Base-by-base conservation (phyloP, 1,140 invertebrate species). In the Gonatopus flavifemur region DNA sequence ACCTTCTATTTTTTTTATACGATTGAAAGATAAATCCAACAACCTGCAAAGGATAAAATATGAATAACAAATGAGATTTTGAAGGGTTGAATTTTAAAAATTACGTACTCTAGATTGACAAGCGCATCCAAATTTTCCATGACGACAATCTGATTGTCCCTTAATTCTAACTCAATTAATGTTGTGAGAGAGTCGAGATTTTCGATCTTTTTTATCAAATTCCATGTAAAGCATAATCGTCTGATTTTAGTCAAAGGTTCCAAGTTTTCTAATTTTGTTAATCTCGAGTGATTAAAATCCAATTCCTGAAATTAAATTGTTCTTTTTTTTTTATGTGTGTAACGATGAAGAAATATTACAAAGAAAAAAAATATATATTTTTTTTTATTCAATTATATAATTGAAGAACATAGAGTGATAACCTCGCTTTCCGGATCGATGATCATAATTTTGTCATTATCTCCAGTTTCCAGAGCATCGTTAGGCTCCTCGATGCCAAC, bases 21-120 rank as follows among this genome's bases (percentile, higher is more conserved):
- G 87, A 80, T 99, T 99, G 73, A 97, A 98, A n/a, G 96, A 99
- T 31, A 99, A 70, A 79, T 99, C 97, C 40, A 99, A 78, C 48
- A 89, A 80, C 67, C 92, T 95, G 74, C 49, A 83, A 81, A 64
- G n/a, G 43, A n/a, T 19, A 12, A 37, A 52, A 43, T n/a, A 49
- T 49, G 33, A 55, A 49, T 37, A n/a, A n/a, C n/a, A n/a, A n/a
- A n/a, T n/a, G n/a, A n/a, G n/a, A n/a, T n/a, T n/a, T n/a, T n/a
- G n/a, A n/a, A n/a, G n/a, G n/a, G n/a, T n/a, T n/a, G n/a, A n/a
- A n/a, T n/a, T n/a, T 35, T 50, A 45, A 43, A 40, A 20, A 41
- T 9, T 45, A 84, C 88, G 84, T 84, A 95, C 91, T 95, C 86
- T 35, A 99, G 79, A 81, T 98, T 97, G 2, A 91, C 84, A 8